Base-by-base conservation (phyloP, 2,797 vertebrate genomes). In the Protonibea diacanthus region DNA sequence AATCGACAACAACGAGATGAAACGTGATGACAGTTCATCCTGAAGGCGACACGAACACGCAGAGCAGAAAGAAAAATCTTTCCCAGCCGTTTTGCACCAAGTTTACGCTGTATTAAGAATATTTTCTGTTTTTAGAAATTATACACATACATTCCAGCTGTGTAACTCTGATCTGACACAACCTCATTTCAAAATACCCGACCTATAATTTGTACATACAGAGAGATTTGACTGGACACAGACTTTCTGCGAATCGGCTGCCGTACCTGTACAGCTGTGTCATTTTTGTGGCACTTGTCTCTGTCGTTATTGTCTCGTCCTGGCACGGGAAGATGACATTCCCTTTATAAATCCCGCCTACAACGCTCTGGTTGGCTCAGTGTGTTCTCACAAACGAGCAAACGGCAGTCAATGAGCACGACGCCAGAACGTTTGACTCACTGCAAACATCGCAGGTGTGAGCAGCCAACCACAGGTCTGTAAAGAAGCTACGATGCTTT, bases 361-460 rank as follows among this genome's bases (percentile, higher is more conserved):
- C n/a, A 40, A 21, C 1, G 48, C 45, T 58, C 48, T 38, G 15
- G 17, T 29, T 71, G 52, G 60, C 27, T 55, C 20, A 14, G 20
- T 27, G 15, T 13, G 5, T 55, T 55, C 33, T 23, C 23, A 48
- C 60, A 72, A 38, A 17, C 8, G 6, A 38, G n/a, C 5, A 71
- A 23, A 45, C 10, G 20, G 15, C 49, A 45, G 15, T 60, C 29
- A 42, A 21, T 20, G 45, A 59, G 44, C 38, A n/a, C 6, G 20
- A 2, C 11, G 33, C 1, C 23, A 60, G 7, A n/a, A 17, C 15
- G 13, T 53, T 4, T 33, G 25, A 63, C 33, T 65, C 45, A 20
- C 49, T 49, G 66, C 47, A 13, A 62, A 17, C n/a, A 27, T 57
- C 20, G 6, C 33, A 59, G 45, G 20, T 69, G 53, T 60, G 72